Evolutionary conservation across 2,888 invertebrate genomes (phyloP), one percentile per base, ranked within the genome.

Genomic region (Metellina segmentata): DNA sequence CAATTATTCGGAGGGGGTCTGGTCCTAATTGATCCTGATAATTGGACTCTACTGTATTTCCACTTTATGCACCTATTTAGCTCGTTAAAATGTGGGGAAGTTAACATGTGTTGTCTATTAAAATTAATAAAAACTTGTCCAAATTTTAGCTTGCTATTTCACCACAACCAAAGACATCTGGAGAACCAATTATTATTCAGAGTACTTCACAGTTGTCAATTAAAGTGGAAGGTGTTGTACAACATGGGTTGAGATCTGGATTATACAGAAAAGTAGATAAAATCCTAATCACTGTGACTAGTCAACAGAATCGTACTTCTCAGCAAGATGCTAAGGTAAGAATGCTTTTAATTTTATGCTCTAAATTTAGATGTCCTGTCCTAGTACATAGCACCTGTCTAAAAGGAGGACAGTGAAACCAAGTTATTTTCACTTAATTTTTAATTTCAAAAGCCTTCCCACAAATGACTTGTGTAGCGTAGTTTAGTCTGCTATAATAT

Each of bases 151-250:
- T 98, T 92, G 97, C 97, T 0, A 96, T 98, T 8, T 97, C 97
- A 69, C 98, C 98, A 0, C 97, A 97, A 94, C 97, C 97, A 0
- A 95, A 97, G 83, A 96, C 96, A 71, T 96, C 97, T 93, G 97
- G 97, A 0, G 98, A 99, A 94, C 97, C 97, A 79, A 97, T 98
- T 81, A 96, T 97, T 93, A 97, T 98, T 70, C 97, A 97, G 92
- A 96, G 97, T 74, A 97, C 97, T 87, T 97, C 98, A 93, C 97
- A 98, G 93, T 96, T 99, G 91, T 98, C 98, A 0, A 96, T 99
- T 49, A 98, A 98, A 95, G 97, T 99, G 2, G 99, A 99, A 95
- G 99, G 99, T 0, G 98, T 99, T 0, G 96, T 98, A 81, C 97
- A 97, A 94, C 93, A 94, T 93, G 97, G 96, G 96, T 93, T 95